Evolutionary conservation across 2,113 vertebrate genomes (phyloP).

Genomic region (Sander lucioperca): DNA sequence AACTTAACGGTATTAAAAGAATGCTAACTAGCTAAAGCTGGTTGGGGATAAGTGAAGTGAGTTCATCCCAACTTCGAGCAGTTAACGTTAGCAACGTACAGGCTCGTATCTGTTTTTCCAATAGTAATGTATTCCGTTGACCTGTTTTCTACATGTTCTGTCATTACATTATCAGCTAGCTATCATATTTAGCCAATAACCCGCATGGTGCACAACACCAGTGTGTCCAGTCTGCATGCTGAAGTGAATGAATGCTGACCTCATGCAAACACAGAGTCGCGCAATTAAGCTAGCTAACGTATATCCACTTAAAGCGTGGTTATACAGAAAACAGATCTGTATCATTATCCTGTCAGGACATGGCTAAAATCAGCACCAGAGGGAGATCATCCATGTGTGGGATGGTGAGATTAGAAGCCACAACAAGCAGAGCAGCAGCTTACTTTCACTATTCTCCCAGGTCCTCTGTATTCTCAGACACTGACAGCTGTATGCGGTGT

Average conservation of each 20-base stretch:
- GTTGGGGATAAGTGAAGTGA: background rate
- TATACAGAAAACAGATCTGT: background rate
- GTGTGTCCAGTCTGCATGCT: background rate
- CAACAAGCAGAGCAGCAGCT: slow-evolving; percentile 5
- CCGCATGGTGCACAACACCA: background rate
- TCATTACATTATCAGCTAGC: background rate
- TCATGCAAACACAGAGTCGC: background rate
- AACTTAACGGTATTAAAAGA: background rate
- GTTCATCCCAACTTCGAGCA: background rate
- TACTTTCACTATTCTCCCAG: background rate
- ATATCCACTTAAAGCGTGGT: no score
- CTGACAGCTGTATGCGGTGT: slow-evolving; percentile 48
- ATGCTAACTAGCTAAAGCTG: slow-evolving; percentile 34
- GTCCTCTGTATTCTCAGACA: slow-evolving; percentile 16
- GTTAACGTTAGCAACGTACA: background rate
- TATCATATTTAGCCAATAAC: no score
- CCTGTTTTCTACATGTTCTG: background rate
- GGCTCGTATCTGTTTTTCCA: background rate
- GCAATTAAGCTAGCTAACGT: background rate
- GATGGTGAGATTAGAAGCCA: slow-evolving; percentile 38
- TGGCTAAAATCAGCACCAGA: background rate
- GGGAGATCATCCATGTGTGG: background rate
- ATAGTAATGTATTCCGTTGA: no score
- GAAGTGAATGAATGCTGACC: background rate
- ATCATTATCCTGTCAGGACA: background rate